These are phyloP conservation scores for Monopterus albus DNA, from an alignment of 2,113 vertebrate genomes.

Conservation along the genomic window DNA sequence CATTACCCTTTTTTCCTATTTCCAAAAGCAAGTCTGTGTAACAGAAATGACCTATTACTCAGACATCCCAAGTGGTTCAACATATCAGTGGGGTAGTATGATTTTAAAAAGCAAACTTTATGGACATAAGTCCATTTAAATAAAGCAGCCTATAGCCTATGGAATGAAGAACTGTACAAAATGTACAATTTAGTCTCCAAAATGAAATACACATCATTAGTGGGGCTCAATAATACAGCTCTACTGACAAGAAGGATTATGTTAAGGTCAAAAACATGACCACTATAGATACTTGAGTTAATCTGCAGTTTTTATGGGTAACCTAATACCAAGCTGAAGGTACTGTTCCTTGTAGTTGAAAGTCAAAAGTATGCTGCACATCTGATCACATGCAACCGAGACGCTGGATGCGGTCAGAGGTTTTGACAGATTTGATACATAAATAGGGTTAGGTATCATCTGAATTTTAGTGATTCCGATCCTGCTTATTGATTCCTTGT, in stretches of 20 bases:
- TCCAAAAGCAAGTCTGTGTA: slow-evolving; percentile 24
- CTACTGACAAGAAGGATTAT: background rate
- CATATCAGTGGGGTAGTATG: slow-evolving; percentile 11
- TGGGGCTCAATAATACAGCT: slow-evolving; percentile 17
- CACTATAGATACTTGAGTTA: no score
- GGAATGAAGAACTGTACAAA: background rate
- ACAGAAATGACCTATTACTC: slow-evolving; percentile 31
- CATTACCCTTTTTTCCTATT: background rate
- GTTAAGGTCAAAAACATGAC: slow-evolving; percentile 18
- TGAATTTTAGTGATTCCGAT: no score
- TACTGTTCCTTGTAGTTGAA: background rate
- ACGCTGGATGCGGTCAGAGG: background rate
- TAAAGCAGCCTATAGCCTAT: slow-evolving; percentile 4
- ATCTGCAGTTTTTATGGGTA: background rate
- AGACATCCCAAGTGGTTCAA: slow-evolving; percentile 22
- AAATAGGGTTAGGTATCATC: no score
- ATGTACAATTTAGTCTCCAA: slow-evolving; percentile 22
- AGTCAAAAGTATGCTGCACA: background rate
- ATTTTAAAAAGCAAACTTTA: slow-evolving; percentile 4
- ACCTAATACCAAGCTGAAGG: slow-evolving; percentile 36
- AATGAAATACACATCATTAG: slow-evolving; percentile 17
- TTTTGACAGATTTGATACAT: background rate
- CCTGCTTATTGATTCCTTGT: no score
- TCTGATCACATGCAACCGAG: background rate
- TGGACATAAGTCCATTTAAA: background rate